Evolutionary conservation across 1,140 invertebrate genomes (phyloP).

Genomic region (Colletes gigas): DNA sequence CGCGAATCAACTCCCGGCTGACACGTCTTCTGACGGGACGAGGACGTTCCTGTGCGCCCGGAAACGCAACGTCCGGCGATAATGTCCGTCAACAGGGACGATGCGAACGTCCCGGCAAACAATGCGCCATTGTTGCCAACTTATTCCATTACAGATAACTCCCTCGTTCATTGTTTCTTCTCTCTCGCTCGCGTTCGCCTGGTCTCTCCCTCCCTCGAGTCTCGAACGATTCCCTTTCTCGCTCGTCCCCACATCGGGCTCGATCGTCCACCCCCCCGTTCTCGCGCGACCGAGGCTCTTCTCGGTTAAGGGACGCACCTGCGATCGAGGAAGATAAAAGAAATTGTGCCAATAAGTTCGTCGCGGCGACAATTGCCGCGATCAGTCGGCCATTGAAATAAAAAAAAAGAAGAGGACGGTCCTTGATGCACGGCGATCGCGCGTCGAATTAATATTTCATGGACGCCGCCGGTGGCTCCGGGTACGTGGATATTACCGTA

Average conservation of each 20-base stretch:
- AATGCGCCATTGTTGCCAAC: constrained; percentile 81
- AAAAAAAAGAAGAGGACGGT: constrained; percentile 15
- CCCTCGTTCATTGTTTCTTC: constrained; percentile 75
- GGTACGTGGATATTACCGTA: neutral
- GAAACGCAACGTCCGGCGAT: constrained; percentile 80
- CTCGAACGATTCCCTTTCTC: constrained; percentile 26
- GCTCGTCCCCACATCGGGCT: constrained; percentile 14
- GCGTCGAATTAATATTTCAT: constrained; percentile 45
- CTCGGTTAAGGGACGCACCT: constrained; percentile 50
- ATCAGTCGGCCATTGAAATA: constrained; percentile 49
- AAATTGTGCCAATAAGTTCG: constrained; percentile 64
- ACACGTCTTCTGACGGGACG: constrained; percentile 68
- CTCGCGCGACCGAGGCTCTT: neutral
- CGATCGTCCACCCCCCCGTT: neutral
- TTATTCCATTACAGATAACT: constrained; percentile 82
- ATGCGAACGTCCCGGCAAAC: constrained; percentile 77
- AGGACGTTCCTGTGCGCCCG: constrained; percentile 67
- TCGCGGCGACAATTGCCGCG: constrained; percentile 57
- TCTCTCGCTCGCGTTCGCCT: constrained; percentile 58
- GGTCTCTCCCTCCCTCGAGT: constrained; percentile 26
- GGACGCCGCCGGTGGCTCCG: neutral
- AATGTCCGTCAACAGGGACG: constrained; percentile 80
- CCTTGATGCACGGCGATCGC: constrained; percentile 45
- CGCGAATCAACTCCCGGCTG: constrained; percentile 58
- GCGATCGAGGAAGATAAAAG: constrained; percentile 62